Conservation (phyloP, 1,140 invertebrate genomes). For the Euglossa dilemma region DNA sequence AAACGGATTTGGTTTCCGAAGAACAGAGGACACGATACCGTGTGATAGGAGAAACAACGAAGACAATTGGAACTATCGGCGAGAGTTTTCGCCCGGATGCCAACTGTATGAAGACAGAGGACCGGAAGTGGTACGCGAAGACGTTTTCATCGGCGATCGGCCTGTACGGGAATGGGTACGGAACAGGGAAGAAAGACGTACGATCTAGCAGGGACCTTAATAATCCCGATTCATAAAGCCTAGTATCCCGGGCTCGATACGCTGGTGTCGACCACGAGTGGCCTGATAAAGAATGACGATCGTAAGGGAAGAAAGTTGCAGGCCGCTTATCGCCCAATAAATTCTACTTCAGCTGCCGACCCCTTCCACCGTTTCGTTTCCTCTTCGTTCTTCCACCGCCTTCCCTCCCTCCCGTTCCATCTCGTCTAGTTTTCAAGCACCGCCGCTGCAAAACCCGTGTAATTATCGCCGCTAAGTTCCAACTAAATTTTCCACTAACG, state of each 20-base stretch:
- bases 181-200: conserved; percentile 56
- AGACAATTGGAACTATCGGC: conserved; percentile 15
- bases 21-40: not conserved
- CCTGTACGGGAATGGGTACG: not conserved
- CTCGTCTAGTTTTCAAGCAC: conserved; percentile 34
- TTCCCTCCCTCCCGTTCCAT: conserved; percentile 35
- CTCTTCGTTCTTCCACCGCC: conserved; percentile 9
- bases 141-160: conserved; percentile 59
- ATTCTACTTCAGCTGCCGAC: conserved; percentile 74
- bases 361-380: conserved; percentile 34
- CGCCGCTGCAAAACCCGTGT: conserved; percentile 67
- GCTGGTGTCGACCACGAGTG: conserved; percentile 68
- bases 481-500: conserved; percentile 77
- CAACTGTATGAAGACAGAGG: conserved; percentile 52
- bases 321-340: conserved; percentile 77
- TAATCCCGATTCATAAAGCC: conserved; percentile 71
- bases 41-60: not conserved
- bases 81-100: not conserved
- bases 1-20: conserved; percentile 2
- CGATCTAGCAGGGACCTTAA: conserved; percentile 64
- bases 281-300: conserved; percentile 74
- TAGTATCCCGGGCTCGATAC: conserved; percentile 64
- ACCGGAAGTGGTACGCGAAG: conserved; percentile 21
- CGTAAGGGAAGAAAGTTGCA: conserved; percentile 72
- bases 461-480: conserved; percentile 75